phyloP scores from a whole-genome alignment of 2,888 invertebrate genomes.

The Physocephala rufipes region DNA sequence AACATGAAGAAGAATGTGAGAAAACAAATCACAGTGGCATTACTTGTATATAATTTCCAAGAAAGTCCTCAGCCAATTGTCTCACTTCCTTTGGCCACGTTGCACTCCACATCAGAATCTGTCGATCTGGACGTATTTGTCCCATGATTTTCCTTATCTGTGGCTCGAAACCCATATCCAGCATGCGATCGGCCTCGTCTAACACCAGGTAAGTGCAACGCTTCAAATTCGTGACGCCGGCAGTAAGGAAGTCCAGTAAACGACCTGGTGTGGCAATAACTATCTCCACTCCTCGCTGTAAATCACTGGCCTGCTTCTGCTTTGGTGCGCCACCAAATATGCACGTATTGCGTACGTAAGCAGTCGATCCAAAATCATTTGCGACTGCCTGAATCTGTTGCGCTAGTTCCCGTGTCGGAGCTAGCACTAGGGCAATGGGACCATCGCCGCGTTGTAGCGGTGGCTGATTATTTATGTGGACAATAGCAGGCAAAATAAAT shows the following conservation, averaged over 20 bases:
- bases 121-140: slow-evolving; percentile 92
- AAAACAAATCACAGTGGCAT: background rate
- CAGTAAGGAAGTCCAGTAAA: slow-evolving; percentile 84
- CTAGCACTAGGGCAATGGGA: slow-evolving; percentile 82
- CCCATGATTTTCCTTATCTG: slow-evolving; percentile 94
- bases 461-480: slow-evolving; percentile 85
- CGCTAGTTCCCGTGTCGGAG: slow-evolving; percentile 81
- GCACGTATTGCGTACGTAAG: slow-evolving; percentile 83
- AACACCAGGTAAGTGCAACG: slow-evolving; percentile 86
- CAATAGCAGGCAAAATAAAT: slow-evolving; percentile 84
- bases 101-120: slow-evolving; percentile 98
- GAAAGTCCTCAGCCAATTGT: slow-evolving; percentile 90
- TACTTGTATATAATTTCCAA: slow-evolving; percentile 78
- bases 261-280: slow-evolving; percentile 91
- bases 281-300: slow-evolving; percentile 84
- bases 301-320: slow-evolving; percentile 75
- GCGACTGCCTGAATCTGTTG: slow-evolving; percentile 87
- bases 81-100: slow-evolving; percentile 99
- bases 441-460: slow-evolving; percentile 81
- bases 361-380: slow-evolving; percentile 79
- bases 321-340: slow-evolving; percentile 95
- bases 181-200: slow-evolving; percentile 94
- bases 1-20: background rate
- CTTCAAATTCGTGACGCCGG: slow-evolving; percentile 76
- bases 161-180: slow-evolving; percentile 98